Base-by-base conservation (phyloP, 2,888 invertebrate species). In the Dolomedes plantarius region DNA sequence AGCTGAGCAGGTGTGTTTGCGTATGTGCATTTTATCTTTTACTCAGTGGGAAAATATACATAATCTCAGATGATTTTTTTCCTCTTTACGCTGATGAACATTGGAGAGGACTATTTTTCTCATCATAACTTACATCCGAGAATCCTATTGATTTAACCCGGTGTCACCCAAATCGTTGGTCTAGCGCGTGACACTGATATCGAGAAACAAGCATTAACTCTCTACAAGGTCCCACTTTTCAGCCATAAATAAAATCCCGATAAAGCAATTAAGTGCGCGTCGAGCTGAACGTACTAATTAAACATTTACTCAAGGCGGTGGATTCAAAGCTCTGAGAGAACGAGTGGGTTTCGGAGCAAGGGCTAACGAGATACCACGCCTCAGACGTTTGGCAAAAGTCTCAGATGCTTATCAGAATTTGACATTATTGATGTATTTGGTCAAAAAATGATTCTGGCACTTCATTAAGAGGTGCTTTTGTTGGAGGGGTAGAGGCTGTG, bases 301-400 rank as follows among this genome's bases (percentile, higher is more conserved):
- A 80, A 80, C 73, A 80, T 80, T 80, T 80, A 67, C 73, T 23
- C 50, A 50, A n/a, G 67, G n/a, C 80, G 80, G 73, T 39, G 23
- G 27, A 56, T n/a, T 56, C 67, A 80, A 80, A 80, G 67, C 62
- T 7, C 19, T 27, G 11, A 11, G 9, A 67, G 27, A 27, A 19
- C 19, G 73, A 46, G 80, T 80, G 80, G 80, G 80, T 16, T 29
- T 36, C 56, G 23, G 23, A 3, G 7, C 56, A 56, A 23, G 11
- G 5, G 23, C 56, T 56, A 3, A 23, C 23, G 19, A 56, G 19
- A 23, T 11, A 56, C 56, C 56, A 56, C 56, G 56, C 56, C 56
- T 56, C 23, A 56, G 2, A 56, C 56, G 56, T 56, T 56, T 6
- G 46, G 56, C 19, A 56, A 56, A 56, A 56, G 3, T 56, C 56